phyloP scores from a whole-genome alignment of 2,113 vertebrate species.

The Muntiacus muntjak region DNA sequence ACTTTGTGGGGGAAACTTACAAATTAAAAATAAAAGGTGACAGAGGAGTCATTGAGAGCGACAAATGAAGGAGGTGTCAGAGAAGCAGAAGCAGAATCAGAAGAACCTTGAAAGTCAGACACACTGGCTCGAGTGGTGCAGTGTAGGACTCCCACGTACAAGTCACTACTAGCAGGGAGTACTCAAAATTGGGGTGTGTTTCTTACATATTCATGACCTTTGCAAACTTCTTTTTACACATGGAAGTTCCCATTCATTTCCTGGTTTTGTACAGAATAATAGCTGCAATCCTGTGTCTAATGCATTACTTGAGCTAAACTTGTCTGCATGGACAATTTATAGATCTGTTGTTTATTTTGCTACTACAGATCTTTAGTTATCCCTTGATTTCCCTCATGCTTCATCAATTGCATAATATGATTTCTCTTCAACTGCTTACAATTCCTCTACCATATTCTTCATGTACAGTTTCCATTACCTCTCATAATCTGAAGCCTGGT shows the following conservation, averaged over 20 bases:
- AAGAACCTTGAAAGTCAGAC: not conserved
- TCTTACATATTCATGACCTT: not conserved
- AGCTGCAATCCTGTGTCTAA: not conserved
- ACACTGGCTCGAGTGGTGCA: fast-evolving
- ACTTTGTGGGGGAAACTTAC: too few relatives aligned
- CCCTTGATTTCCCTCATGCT: not conserved
- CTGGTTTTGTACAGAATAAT: not conserved
- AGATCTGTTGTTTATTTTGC: not conserved
- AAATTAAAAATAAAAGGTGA: too few relatives aligned
- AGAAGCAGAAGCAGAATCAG: not conserved
- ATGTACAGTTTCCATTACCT: not conserved
- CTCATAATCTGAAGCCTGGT: not conserved
- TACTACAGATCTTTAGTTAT: not conserved
- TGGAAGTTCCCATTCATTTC: not conserved
- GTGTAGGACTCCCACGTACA: fast-evolving
- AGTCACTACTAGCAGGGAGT: not conserved
- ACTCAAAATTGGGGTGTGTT: not conserved
- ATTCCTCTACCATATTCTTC: not conserved
- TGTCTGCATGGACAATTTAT: not conserved
- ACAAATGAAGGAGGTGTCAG: not conserved
- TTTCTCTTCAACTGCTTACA: not conserved
- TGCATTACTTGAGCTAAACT: not conserved
- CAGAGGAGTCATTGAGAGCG: too few relatives aligned
- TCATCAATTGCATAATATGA: not conserved
- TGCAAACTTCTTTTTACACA: not conserved